Base-by-base conservation (phyloP, 2,888 invertebrate genomes). In the Shargacucullia verbasci region DNA sequence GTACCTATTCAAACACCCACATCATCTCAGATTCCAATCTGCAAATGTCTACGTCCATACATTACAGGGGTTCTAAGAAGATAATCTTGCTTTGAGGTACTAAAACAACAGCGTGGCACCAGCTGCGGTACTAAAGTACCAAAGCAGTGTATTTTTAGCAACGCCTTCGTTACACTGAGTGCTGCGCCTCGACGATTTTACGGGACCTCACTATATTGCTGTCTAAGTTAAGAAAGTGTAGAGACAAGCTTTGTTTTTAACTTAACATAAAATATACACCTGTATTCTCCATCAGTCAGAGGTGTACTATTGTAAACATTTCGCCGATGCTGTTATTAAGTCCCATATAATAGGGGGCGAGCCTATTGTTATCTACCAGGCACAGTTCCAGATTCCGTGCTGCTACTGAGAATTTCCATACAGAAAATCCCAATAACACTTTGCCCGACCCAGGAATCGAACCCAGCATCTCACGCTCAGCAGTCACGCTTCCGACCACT, bases 161-260 rank as follows among this genome's bases (percentile, higher is more conserved):
- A 29, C 29, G 13, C 27, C 64, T 79, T 81, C 79, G 80, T 81
- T 81, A 81, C 63, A 41, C 60, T 63, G 75, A 81, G 81, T 81
- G 78, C 77, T 77, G 44, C 64, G 57, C 47, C 64, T 62, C 43
- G 60, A 35, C 71, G 59, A 59, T 74, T 77, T 67, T 64, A 77
- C 60, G 60, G 50, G 41, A 67, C 38, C 49, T 56, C 47, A 54
- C 43, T 14, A n/a, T 57, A 35, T 39, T 25, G 13, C 39, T 47
- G 61, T 39, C 38, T 33, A 50, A 50, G 45, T 25, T 9, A 34
- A 11, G 5, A 34, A 2, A 13, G 20, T 38, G 12, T 27, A 45
- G 45, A 41, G 41, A 38, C 9, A 6, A 29, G 7, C 8, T 6
- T 9, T 29, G 9, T 29, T 29, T 29, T 29, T 29, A 1, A 7